Base-by-base conservation (phyloP, 2,888 invertebrate genomes). In the Hyppa rectilinea region DNA sequence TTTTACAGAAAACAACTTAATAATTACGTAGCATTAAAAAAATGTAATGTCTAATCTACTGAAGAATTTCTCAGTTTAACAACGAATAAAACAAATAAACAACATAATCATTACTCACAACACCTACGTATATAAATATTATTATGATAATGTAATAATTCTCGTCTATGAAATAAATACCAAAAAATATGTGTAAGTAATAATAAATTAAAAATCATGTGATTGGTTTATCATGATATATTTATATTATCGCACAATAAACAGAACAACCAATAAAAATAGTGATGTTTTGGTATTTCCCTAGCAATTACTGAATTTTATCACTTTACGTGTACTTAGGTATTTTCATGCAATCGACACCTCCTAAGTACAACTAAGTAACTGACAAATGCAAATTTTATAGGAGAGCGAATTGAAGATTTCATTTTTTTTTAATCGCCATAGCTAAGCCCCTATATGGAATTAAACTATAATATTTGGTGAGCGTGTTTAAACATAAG, bases 181-280 rank as follows among this genome's bases (percentile, higher is more conserved):
- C 43, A 36, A 49, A 58, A 26, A n/a, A 14, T 20, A 20, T 31
- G 40, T n/a, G 49, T 45, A 36, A 45, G 26, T 17, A 2, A 52
- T 12, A 36, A 61, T 29, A 45, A 60, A 60, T 47, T 6, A 50
- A 55, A 59, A 73, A 73, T 45, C 58, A 45, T 31, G 59, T 31
- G 45, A 66, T 45, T 36, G 45, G 12, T 81, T 81, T 81, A 77
- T 76, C 40, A 43, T 60, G 59, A 26, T 36, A 10, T 55, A 63
- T 68, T 75, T 74, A 43, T 45, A 53, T 62, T 49, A 75, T 80
- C 59, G 17, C 3, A 34, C 20, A 65, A 58, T 80, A 78, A 78
- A 75, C 60, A 58, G 61, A 80, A 70, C 47, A 47, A 34, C 55
- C 62, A 38, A 71, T 65, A 63, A 58, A 36, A 47, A 31, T 38